Base-by-base conservation (phyloP, 2,797 vertebrate species). In the Microhierax caerulescens region DNA sequence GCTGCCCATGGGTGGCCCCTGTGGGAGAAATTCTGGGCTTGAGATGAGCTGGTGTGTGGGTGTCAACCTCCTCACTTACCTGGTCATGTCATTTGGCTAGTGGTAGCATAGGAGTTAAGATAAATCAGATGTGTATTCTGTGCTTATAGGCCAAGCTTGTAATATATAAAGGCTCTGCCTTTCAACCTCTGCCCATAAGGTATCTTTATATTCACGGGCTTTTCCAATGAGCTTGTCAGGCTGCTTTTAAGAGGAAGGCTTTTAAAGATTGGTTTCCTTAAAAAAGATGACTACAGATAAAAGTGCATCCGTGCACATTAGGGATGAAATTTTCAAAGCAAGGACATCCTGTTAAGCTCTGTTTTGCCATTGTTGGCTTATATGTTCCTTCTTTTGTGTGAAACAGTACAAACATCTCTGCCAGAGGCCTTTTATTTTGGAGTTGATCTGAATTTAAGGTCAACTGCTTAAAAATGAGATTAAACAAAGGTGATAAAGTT, bases 361-460 rank as follows among this genome's bases (percentile, higher is more conserved):
- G 30, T 50, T 90, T 80, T 85, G 50, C n/a, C 37, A 36, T 54
- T 76, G 57, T 41, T 94, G 68, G 43, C 37, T 83, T 72, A 15
- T 12, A 22, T 30, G 20, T 85, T 92, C 63, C 81, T 88, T 80
- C 83, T 73, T 95, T 95, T 95, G 21, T 65, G 45, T 47, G 43
- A 90, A 67, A 24, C 11, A 77, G 50, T 67, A 61, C 25, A 80
- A 79, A 84, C 78, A 32, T 86, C 57, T 93, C 57, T 89, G 67
- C 48, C 73, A 50, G 51, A 90, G 43, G 51, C 60, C 34, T 93
- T 84, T 81, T 78, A 48, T 89, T 91, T 96, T 86, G 47, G 47
- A 22, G n/a, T 63, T 95, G 85, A 82, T 90, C 41, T 90, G 56
- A 92, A 91, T 96, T 88, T 93, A 73, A 92, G 78, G 69, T 88